Evolutionary conservation across 2,888 invertebrate genomes (phyloP), one percentile per base, ranked within the genome.

Genomic region (Priocnemis perturbator): DNA sequence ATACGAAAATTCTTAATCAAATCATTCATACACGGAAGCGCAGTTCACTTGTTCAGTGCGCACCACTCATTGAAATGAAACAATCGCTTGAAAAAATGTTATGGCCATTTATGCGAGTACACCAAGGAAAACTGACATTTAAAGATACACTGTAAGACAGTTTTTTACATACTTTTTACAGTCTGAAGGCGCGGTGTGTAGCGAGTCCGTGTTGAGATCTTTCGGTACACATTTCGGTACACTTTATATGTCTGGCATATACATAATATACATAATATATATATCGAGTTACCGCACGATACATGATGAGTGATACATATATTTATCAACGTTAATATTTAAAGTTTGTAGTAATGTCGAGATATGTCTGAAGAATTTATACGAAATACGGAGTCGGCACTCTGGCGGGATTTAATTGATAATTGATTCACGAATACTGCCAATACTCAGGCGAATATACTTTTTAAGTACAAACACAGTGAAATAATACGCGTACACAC

Each of bases 391-490:
- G 47, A n/a, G 47, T 2, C 44, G 61, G 56, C 66, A 65, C 52
- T 68, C 52, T 58, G 69, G 64, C 56, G 58, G 61, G 65, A 60
- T 52, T 64, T 57, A 30, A 52, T 50, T 21, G 30, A 71, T 65
- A 57, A 48, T 56, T 14, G 45, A 63, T 45, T 55, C 63, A 56
- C 56, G 47, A 57, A 83, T 83, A 87, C 83, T 87, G 86, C 86
- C 87, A 84, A 83, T 84, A 81, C 84, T 87, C 86, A 81, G 84
- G 84, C 86, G 71, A 81, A 78, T 81, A 84, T 80, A 83, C 77
- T 77, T 85, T 86, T 85, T 84, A 83, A 88, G 88, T 88, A 89
- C 88, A 88, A 88, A 73, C 15, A 59, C 44, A 44, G 21, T 21
- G 37, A 37, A n/a, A 20, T 47, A 56, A 56, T 26, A 26, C 17